Evolutionary conservation across 2,797 vertebrate genomes (phyloP), one percentile per base, ranked within the genome.

Genomic region (Eutrigla gurnardus): DNA sequence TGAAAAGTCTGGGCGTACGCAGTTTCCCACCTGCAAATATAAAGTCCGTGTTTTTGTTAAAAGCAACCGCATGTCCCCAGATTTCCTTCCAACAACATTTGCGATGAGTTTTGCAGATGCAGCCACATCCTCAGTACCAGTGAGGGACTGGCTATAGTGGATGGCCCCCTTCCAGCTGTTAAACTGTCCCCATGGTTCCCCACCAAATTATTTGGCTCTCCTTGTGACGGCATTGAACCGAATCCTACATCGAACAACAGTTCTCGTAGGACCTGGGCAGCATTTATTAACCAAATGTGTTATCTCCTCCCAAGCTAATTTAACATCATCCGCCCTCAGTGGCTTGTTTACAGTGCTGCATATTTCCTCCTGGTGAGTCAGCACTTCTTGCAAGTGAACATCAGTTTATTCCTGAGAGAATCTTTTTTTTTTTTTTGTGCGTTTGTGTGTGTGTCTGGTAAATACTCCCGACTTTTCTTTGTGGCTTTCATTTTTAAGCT

Each of bases 161-260:
- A 81, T 78, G 74, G 73, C 66, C 68, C 72, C 72, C 43, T 61
- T 80, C 83, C 75, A 80, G 80, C 82, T 80, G 78, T 77, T 86
- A 83, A 88, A 83, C 71, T 69, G 61, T 87, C 85, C 84, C 79
- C 7, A 35, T 1, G 78, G 73, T 75, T 76, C 65, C 33, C 65
- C 54, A 71, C 78, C 84, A 86, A 86, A 88, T 81, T 65, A 77
- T 86, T 82, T 86, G 85, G 75, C 82, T 87, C 64, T 80, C 82
- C 81, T 82, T 88, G 73, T 53, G 50, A 79, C 77, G 88, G 63
- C 86, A 89, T 78, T 88, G 74, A 88, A 81, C 55, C 33, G 65
- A 73, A 80, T 86, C 73, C 70, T 75, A 45, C 49, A 55, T 49
- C 61, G 36, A 74, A 76, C 82, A 84, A 81, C 65, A 57, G 73